phyloP scores from a whole-genome alignment of 2,888 invertebrate species.

The Athripsodes cinereus region DNA sequence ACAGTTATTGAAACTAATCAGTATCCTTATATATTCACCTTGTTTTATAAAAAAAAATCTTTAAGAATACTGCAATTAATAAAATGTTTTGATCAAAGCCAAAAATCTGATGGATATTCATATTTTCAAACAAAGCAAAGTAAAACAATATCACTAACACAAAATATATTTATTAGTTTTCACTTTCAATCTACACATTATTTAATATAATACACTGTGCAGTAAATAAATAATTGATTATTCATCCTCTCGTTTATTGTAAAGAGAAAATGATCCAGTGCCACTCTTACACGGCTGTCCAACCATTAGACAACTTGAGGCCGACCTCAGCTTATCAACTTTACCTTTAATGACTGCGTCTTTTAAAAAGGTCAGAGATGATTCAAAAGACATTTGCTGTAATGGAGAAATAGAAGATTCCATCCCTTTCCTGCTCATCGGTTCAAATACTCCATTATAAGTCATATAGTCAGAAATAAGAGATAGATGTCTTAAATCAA shows the following conservation, averaged over 20 bases:
- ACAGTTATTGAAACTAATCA: no score
- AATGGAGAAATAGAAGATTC: conserved; percentile 85
- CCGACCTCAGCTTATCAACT: conserved; percentile 70
- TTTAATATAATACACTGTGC: no score
- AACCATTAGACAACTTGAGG: conserved; percentile 81
- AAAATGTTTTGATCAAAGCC: no score
- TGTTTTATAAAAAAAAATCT: no score
- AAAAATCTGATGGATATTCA: no score
- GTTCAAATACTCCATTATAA: conserved; percentile 80
- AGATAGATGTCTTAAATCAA: conserved; percentile 88
- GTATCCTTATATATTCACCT: no score
- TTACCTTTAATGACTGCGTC: conserved; percentile 68
- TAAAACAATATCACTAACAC: no score
- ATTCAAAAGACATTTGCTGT: conserved; percentile 98
- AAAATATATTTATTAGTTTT: no score
- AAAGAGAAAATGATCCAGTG: conserved; percentile 65
- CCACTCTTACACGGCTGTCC: conserved; percentile 79
- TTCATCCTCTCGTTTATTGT: conserved; percentile 13
- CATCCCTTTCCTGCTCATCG: conserved; percentile 89
- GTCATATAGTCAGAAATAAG: conserved; percentile 98
- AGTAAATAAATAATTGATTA: neutral
- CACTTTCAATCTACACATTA: no score
- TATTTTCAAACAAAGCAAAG: no score
- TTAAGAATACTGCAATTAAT: no score
- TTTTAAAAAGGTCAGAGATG: conserved; percentile 78